Percentiles rank a stretch among this genome's conserved stretches.
These are phyloP conservation scores for Denticeps clupeoides DNA, from an alignment of 2,797 vertebrate genomes.

Conservation along the genomic window DNA sequence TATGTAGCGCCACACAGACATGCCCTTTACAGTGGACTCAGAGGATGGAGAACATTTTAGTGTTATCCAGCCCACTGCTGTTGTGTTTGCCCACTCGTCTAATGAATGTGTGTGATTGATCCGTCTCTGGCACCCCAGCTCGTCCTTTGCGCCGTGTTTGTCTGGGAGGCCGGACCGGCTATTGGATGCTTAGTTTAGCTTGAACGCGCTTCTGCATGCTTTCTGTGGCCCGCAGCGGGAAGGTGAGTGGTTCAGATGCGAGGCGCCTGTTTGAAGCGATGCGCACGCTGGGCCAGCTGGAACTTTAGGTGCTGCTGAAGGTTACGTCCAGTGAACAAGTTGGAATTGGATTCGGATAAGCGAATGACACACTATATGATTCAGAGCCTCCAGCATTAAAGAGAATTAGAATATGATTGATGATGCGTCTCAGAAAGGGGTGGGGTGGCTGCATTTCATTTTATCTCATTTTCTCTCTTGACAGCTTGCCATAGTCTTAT, in stretches of 20 bases:
- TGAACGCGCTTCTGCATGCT: conserved; percentile 14
- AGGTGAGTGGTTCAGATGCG: too few species aligned
- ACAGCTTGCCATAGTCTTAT: conserved; percentile 6
- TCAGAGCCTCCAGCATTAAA: neutral
- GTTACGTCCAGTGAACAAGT: conserved; percentile 1
- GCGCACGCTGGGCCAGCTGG: conserved; percentile 7
- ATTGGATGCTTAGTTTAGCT: conserved; percentile 28
- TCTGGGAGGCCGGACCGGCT: conserved; percentile 25
- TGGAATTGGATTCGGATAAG: neutral
- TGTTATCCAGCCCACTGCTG: too few species aligned
- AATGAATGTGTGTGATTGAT: conserved; percentile 31
- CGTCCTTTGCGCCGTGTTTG: conserved; percentile 7
- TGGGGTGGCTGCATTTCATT: neutral
- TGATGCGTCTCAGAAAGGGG: neutral
- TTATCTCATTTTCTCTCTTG: neutral
- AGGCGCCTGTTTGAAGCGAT: conserved; percentile 5
- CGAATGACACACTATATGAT: conserved; percentile 1
- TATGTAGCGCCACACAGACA: too few species aligned
- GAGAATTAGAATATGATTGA: conserved; percentile 7
- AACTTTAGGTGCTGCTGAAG: conserved; percentile 1
- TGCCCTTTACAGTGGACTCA: too few species aligned
- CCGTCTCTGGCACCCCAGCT: conserved; percentile 24
- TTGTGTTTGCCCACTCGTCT: conserved; percentile 20
- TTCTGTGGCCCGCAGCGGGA: conserved; percentile 27
- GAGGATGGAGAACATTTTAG: too few species aligned